Evolutionary conservation across 1,140 invertebrate species (phyloP).

Genomic region (Argopecten irradians): DNA sequence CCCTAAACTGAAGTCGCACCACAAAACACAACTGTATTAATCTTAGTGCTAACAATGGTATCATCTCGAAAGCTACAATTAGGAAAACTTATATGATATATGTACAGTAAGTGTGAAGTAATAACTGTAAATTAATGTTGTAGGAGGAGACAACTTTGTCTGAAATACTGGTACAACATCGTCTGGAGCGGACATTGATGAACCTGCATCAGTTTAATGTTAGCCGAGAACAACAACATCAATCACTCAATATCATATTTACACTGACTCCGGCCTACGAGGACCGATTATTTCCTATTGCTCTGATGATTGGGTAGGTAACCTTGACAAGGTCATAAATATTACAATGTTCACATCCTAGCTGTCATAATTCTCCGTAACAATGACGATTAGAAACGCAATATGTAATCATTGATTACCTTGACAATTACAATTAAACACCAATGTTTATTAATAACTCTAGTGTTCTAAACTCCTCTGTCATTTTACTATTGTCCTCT

Average conservation of each 20-base stretch:
- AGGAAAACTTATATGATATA: neutral
- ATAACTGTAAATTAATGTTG: neutral
- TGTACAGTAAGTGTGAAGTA: neutral
- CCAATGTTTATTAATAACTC: no score
- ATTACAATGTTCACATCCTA: no score
- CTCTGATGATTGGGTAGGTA: conserved; percentile 31
- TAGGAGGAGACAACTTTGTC: conserved; percentile 16
- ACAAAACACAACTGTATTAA: neutral
- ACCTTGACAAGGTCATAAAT: neutral
- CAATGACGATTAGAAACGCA: no score
- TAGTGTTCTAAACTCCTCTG: no score
- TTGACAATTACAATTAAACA: no score
- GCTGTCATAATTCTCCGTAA: no score
- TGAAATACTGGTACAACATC: conserved; percentile 23
- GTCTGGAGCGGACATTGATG: conserved; percentile 26
- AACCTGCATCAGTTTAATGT: conserved; percentile 43
- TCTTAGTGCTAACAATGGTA: neutral
- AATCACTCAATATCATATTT: conserved; percentile 26
- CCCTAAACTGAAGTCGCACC: neutral
- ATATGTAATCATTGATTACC: no score
- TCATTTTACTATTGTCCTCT: no score
- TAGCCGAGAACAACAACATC: neutral
- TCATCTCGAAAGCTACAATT: neutral
- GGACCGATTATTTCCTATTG: conserved; percentile 32
- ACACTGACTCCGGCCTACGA: conserved; percentile 26